Base-by-base conservation (phyloP, 92 coral and sea anemone species). In the Epizoanthus stellaris region DNA sequence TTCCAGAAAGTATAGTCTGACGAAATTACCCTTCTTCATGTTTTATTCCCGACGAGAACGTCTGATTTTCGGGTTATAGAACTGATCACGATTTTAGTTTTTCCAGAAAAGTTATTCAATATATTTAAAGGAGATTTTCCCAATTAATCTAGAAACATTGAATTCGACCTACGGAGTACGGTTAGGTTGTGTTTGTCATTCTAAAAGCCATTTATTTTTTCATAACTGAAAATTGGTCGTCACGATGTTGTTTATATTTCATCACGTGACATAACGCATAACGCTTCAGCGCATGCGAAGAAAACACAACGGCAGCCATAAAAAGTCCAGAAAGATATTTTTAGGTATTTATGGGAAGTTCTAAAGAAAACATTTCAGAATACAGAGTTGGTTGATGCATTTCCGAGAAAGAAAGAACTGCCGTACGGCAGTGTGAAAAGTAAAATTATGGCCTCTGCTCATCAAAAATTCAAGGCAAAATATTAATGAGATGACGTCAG, bases 401-500 rank as follows among this genome's bases (percentile, higher is more conserved):
- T 79, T 43, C 72, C 40, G 15, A 40, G 43, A 79, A 79, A 45
- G 23, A 6, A 1, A 49, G 12, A 20, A 21, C 9, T 42, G 15
- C n/a, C n/a, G 15, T 39, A 0, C 10, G 17, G 43, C 5, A 36
- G 39, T 49, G 36, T 8, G 52, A 77, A 21, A 63, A 19, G 34
- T 64, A 61, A 62, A 79, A 62, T 25, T 25, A 45, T 72, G 83
- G 12, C 54, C 15, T 54, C 67, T 62, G n/a, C 17, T 57, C 64
- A 75, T 89, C 67, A 89, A 90, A 90, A 85, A 93, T 93, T 93
- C 90, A 90, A 66, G 76, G 80, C 15, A 63, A 86, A 76, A 86
- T 91, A 88, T 61, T 91, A 82, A 70, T 71, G 40, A 62, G 90
- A 80, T 94, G 92, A 92, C 95, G 98, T 94, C 98, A 94, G 57